These are phyloP conservation scores for Zeugodacus cucurbitae DNA, from an alignment of 1,140 invertebrate genomes.

Conservation along the genomic window DNA sequence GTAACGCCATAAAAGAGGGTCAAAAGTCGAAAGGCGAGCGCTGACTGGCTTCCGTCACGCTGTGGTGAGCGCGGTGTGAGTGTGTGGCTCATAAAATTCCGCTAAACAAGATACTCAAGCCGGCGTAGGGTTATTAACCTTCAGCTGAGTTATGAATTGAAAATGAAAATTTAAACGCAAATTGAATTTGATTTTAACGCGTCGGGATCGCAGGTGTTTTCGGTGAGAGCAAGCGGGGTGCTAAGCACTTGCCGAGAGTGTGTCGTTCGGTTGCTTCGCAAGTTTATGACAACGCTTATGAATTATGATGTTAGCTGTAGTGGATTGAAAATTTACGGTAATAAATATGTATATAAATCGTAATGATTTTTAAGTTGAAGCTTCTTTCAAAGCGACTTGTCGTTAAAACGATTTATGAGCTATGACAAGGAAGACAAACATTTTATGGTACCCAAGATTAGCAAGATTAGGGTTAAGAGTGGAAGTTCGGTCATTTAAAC, in stretches of 20 bases:
- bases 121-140: not conserved
- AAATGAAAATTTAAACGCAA: conserved; percentile 13
- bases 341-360: not conserved
- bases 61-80: not conserved
- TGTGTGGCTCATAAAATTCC: not conserved
- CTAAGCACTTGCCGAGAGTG: not conserved
- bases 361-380: not conserved
- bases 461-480: too few species aligned
- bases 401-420: not conserved
- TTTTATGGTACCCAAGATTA: not conserved
- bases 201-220: not conserved
- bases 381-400: not conserved
- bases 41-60: not conserved
- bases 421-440: not conserved
- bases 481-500: too few species aligned
- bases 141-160: not conserved
- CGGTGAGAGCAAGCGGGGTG: not conserved
- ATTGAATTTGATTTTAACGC: conserved; percentile 23
- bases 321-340: not conserved
- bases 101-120: not conserved
- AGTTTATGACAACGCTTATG: not conserved
- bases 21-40: not conserved
- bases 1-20: not conserved
- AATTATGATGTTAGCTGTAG: not conserved
- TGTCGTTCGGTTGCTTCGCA: not conserved